Evolutionary conservation across 2,113 vertebrate genomes (phyloP).

Genomic region (Varanus komodoensis): DNA sequence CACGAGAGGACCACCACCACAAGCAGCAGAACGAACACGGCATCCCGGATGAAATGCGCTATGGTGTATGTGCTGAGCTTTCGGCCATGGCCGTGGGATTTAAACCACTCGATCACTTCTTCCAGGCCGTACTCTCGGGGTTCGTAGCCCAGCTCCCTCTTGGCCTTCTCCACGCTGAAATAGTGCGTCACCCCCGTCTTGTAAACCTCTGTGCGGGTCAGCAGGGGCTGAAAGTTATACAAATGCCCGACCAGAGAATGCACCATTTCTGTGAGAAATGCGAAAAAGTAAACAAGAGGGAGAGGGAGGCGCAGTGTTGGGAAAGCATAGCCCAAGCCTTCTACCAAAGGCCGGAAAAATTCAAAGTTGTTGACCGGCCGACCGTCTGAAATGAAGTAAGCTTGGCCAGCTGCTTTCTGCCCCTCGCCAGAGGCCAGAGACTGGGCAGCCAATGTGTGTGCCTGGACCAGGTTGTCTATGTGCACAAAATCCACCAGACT

Average conservation of each 20-base stretch:
- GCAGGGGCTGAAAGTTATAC: conserved; percentile 94
- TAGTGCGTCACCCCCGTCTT: conserved; percentile 95
- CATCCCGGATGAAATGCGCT: conserved; percentile 62
- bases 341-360: conserved; percentile 92
- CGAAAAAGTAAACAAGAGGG: conserved; percentile 85
- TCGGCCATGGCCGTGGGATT: conserved; percentile 80
- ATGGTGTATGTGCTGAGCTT: conserved; percentile 45
- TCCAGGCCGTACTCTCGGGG: conserved; percentile 82
- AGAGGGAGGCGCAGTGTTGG: conserved; percentile 87
- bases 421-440: conserved; percentile 79
- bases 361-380: conserved; percentile 94
- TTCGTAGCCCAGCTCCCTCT: conserved; percentile 85
- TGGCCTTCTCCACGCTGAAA: conserved; percentile 91
- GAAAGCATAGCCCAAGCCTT: conserved; percentile 91
- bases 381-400: conserved; percentile 95
- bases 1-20: conserved; percentile 75
- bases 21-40: conserved; percentile 76
- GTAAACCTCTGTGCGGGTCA: conserved; percentile 93
- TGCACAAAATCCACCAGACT: conserved; percentile 95
- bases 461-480: conserved; percentile 90
- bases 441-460: conserved; percentile 86
- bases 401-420: conserved; percentile 86
- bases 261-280: conserved; percentile 88
- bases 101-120: conserved; percentile 91
- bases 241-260: conserved; percentile 81